Evolutionary conservation across 2,113 vertebrate genomes (phyloP), one percentile per base, ranked within the genome.

Genomic region (Ellobius talpinus): DNA sequence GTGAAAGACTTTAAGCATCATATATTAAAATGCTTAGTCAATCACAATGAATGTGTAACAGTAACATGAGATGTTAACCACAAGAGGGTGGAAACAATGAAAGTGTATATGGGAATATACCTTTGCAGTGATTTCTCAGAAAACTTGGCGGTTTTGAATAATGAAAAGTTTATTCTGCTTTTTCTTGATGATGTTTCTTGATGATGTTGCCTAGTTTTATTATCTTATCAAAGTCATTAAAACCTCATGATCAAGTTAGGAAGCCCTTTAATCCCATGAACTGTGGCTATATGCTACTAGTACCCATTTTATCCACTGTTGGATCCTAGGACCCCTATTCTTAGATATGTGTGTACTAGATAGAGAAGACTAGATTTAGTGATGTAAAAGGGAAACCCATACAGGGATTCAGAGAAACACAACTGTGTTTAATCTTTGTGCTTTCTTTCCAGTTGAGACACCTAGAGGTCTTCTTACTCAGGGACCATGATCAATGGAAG

Each of bases 221-320:
- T 16, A 55, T 96, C 92, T 81, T 72, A 50, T 10, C 8, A 65
- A 73, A 42, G 21, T 79, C 63, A 93, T 1, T 24, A 94, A 96
- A 47, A 19, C 61, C 16, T 66, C 61, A 45, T 21, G 47, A 92
- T 0, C 14, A 61, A 2, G 4, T 7, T 3, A 78, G 21, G 52
- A 26, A 74, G 13, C 3, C 0, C 8, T 45, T 7, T 79, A n/a
- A 58, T 10, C 31, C 55, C 4, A 81, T 36, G 3, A 73, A 19
- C 36, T 61, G 19, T 14, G 29, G 11, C 45, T 24, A 17, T 61
- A 93, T 39, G 7, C 42, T 61, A 7, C 39, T 24, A 74, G 13
- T 13, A 4, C 65, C 29, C 26, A 89, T 5, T 5, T 21, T 9
- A 29, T 3, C 85, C 33, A 12, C 5, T 58, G 5, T 82, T 52